phyloP scores from a whole-genome alignment of 2,113 vertebrate species.

The Setophaga kirtlandii region DNA sequence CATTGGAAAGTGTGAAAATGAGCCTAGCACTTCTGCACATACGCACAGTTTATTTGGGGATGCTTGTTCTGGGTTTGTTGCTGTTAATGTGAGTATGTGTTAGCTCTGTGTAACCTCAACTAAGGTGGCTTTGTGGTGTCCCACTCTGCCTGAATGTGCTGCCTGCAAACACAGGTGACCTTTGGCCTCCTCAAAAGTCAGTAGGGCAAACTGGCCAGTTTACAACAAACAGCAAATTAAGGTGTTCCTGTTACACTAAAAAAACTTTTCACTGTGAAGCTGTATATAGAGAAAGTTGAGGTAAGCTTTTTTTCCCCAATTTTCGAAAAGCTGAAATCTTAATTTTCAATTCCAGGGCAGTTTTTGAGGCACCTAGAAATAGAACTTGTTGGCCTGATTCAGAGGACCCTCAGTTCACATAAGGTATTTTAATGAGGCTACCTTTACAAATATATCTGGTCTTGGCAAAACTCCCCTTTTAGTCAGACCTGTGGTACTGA shows the following conservation, averaged over 20 bases:
- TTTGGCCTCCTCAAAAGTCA: not conserved
- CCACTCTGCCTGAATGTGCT: not conserved
- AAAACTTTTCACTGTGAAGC: not conserved
- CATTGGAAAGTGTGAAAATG: not conserved
- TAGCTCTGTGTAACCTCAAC: not conserved
- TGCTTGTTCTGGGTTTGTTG: not conserved
- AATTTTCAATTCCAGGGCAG: not conserved
- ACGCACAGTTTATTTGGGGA: not conserved
- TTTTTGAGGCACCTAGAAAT: not conserved
- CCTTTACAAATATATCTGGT: not conserved
- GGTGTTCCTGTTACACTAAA: not conserved
- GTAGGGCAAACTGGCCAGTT: not conserved
- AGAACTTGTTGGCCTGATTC: not conserved
- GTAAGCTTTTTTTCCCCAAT: not conserved
- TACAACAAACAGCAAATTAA: not conserved
- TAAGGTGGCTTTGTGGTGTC: not conserved
- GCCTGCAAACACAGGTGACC: not conserved
- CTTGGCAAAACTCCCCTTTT: not conserved
- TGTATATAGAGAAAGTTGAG: not conserved
- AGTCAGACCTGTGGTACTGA: not conserved
- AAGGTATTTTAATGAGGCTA: not conserved
- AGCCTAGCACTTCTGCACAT: not conserved
- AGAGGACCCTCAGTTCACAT: not conserved
- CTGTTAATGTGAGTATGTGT: not conserved
- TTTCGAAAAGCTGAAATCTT: not conserved